Percentiles rank a stretch among this genome's conserved stretches.
phyloP scores from a whole-genome alignment of 2,797 vertebrate genomes.

The Euphonia xanthogaster region DNA sequence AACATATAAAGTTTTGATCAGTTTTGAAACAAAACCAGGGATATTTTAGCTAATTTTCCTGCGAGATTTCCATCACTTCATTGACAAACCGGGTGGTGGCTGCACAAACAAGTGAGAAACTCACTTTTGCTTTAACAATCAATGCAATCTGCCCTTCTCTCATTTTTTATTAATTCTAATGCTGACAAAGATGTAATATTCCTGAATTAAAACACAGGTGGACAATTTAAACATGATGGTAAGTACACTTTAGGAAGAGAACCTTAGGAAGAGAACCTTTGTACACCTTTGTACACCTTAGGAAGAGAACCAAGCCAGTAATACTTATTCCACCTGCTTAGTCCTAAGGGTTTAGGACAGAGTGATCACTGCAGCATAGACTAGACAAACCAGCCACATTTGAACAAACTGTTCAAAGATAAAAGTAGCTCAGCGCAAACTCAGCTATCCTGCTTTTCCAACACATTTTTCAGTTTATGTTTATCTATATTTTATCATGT shows the following conservation, averaged over 20 bases:
- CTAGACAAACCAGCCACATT: background rate
- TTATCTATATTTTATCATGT: background rate
- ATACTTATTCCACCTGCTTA: background rate
- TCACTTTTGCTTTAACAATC: background rate
- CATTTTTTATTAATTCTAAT: background rate
- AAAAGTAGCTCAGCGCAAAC: background rate
- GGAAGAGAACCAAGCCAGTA: background rate
- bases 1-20: background rate
- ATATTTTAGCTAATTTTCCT: background rate
- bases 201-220: background rate
- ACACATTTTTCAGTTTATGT: background rate
- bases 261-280: background rate
- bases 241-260: background rate
- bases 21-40: background rate
- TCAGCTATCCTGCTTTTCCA: background rate
- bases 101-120: background rate
- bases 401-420: background rate
- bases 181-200: background rate
- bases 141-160: background rate
- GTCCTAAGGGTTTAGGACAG: background rate
- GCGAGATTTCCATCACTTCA: background rate
- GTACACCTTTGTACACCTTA: background rate
- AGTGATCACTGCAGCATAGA: background rate
- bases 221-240: background rate
- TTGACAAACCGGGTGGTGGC: background rate